Evolutionary conservation across 2,888 invertebrate genomes (phyloP).

Genomic region (Platynereis dumerilii): DNA sequence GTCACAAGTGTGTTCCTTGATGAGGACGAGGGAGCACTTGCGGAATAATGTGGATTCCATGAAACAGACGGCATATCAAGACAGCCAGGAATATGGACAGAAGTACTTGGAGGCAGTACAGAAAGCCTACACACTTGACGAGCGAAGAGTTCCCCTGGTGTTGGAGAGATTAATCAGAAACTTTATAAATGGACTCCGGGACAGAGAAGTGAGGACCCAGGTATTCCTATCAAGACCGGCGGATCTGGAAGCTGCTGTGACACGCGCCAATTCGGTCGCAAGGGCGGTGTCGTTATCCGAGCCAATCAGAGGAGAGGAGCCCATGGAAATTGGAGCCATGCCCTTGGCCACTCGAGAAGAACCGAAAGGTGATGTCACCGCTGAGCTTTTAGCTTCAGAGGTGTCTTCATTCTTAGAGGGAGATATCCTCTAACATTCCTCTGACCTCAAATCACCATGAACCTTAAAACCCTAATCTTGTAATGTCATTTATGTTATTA

Average conservation of each 20-base stretch:
- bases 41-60: constrained; percentile 1
- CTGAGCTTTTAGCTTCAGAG: too few relatives aligned
- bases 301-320: neutral
- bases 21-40: constrained; percentile 8
- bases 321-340: too few relatives aligned
- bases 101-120: constrained; percentile 6
- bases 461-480: too few relatives aligned
- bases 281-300: neutral
- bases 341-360: too few relatives aligned
- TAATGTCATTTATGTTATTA: too few relatives aligned
- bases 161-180: constrained; percentile 4
- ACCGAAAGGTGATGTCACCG: too few relatives aligned
- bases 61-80: constrained; percentile 5
- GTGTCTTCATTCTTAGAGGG: too few relatives aligned
- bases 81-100: constrained; percentile 7
- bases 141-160: neutral
- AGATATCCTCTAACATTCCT: too few relatives aligned
- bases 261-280: constrained; percentile 1
- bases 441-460: too few relatives aligned
- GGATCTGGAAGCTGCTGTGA: neutral
- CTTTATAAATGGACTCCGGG: constrained; percentile 7
- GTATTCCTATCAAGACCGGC: neutral
- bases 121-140: neutral
- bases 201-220: constrained; percentile 7
- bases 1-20: neutral